phyloP scores from a whole-genome alignment of 2,113 vertebrate genomes.

The Lampris megalopsis region DNA sequence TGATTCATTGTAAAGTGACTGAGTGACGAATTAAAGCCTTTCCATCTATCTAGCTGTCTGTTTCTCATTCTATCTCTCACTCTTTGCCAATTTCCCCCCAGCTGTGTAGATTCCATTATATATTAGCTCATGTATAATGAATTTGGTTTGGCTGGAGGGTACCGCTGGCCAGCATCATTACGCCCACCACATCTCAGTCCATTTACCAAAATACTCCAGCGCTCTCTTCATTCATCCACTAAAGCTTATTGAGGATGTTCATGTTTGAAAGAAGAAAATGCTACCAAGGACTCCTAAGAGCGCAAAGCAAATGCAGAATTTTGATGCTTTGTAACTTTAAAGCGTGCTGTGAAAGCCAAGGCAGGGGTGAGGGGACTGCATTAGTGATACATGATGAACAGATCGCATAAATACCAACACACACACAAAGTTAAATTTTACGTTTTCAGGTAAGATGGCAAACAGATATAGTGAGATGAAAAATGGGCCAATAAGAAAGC shows the following conservation, averaged over 20 bases:
- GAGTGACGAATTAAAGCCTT: background rate
- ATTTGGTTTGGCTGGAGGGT: slow-evolving; percentile 34
- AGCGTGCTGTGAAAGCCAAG: too few species aligned
- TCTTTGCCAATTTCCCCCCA: background rate
- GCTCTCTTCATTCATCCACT: too few species aligned
- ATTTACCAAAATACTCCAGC: slow-evolving; percentile 1
- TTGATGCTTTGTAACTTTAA: too few species aligned
- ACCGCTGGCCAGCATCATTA: slow-evolving; percentile 13
- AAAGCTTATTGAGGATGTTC: too few species aligned
- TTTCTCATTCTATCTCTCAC: background rate
- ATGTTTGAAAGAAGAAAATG: too few species aligned
- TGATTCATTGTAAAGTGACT: slow-evolving; percentile 21
- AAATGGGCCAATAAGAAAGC: slow-evolving; percentile 32
- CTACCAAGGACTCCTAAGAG: too few species aligned
- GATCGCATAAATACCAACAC: background rate
- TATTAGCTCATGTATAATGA: slow-evolving; percentile 52
- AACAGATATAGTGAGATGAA: slow-evolving; percentile 28
- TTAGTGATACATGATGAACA: background rate
- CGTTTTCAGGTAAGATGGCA: slow-evolving; percentile 38
- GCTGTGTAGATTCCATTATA: slow-evolving; percentile 37
- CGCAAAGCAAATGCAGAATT: too few species aligned
- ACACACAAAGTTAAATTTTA: slow-evolving; percentile 44
- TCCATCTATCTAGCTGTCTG: background rate
- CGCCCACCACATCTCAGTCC: slow-evolving; percentile 6
- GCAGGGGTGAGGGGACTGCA: too few species aligned